phyloP scores from a whole-genome alignment of 2,888 invertebrate genomes.

The Dichetophora obliterata region DNA sequence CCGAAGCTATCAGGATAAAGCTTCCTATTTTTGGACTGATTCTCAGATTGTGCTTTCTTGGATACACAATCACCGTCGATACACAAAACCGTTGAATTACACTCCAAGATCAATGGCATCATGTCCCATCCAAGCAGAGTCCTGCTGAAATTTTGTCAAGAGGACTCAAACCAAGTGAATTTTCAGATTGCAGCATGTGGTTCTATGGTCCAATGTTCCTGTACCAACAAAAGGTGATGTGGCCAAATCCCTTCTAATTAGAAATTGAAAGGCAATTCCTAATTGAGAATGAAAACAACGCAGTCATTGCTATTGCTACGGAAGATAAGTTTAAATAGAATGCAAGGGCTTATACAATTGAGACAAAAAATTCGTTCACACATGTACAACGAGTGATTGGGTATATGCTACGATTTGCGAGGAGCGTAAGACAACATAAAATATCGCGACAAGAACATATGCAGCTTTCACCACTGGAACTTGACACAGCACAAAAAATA shows the following conservation, averaged over 20 bases:
- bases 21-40: constrained; percentile 40
- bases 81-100: background rate
- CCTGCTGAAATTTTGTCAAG: constrained; percentile 41
- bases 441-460: background rate
- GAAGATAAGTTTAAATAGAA: too few relatives aligned
- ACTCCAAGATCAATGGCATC: constrained; percentile 21
- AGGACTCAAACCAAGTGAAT: constrained; percentile 33
- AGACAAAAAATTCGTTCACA: too few relatives aligned
- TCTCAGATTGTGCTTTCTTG: constrained; percentile 35
- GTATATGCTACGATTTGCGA: background rate
- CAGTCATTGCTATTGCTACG: background rate
- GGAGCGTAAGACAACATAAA: background rate
- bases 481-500: too few relatives aligned
- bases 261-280: background rate
- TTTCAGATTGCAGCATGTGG: constrained; percentile 30
- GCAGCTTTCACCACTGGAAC: too few relatives aligned
- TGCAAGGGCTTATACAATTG: background rate
- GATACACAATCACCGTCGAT: background rate
- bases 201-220: constrained; percentile 38
- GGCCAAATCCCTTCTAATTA: background rate
- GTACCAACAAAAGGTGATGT: background rate
- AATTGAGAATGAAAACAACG: background rate
- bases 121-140: constrained; percentile 35
- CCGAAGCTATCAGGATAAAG: background rate
- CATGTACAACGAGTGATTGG: too few relatives aligned